These are phyloP conservation scores for Xenopus laevis DNA, from an alignment of 2,113 vertebrate species.

Conservation along the genomic window DNA sequence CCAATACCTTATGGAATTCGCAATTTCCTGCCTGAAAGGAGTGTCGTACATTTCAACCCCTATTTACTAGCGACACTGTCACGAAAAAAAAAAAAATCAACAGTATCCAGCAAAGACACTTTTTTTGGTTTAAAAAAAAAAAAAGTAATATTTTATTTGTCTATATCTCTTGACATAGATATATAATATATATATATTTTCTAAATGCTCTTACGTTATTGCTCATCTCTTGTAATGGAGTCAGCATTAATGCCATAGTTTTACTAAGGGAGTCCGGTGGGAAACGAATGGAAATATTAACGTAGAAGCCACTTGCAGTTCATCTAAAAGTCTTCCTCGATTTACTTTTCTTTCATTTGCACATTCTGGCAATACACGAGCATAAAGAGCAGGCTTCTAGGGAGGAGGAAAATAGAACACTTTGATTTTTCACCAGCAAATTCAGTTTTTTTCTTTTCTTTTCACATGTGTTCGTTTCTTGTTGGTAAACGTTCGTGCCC, in stretches of 20 bases:
- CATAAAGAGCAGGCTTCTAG: neutral
- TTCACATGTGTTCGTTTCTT: neutral
- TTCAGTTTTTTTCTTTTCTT: neutral
- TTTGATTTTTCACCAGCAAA: constrained; percentile 15
- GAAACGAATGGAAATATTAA: constrained; percentile 10
- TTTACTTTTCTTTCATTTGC: constrained; percentile 16
- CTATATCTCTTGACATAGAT: constrained; percentile 31
- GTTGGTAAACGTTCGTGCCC: too few species aligned
- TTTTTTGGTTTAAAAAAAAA: constrained; percentile 31
- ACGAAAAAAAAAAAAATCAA: constrained; percentile 16
- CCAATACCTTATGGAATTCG: neutral
- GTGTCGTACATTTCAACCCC: neutral
- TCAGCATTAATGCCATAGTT: constrained; percentile 34
- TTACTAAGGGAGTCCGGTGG: constrained; percentile 16
- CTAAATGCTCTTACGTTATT: constrained; percentile 39
- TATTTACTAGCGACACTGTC: constrained; percentile 25
- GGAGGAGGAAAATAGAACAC: neutral
- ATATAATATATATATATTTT: constrained; percentile 43
- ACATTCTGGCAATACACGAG: constrained; percentile 17
- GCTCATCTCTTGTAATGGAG: constrained; percentile 16
- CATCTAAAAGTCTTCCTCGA: constrained; percentile 34
- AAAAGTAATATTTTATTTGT: constrained; percentile 40
- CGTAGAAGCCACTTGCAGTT: constrained; percentile 23
- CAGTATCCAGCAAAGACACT: constrained; percentile 34
- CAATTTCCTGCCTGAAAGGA: neutral